phyloP scores from a whole-genome alignment of 2,888 invertebrate species.

The Oxyteleia sp. region DNA sequence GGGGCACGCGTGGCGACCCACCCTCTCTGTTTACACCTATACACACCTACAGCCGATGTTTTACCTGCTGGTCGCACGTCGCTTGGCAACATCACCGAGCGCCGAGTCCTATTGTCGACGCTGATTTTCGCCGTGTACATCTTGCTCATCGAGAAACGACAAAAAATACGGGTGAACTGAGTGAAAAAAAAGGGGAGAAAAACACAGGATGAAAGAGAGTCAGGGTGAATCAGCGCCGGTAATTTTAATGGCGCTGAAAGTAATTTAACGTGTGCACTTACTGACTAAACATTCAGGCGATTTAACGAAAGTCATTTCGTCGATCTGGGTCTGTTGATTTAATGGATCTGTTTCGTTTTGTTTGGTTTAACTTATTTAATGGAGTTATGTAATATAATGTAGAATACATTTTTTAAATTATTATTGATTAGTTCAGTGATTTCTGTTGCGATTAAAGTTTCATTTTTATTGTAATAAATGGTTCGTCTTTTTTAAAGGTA shows the following conservation, averaged over 20 bases:
- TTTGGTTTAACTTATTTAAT: too few species aligned
- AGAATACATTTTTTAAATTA: too few species aligned
- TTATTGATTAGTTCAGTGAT: too few species aligned
- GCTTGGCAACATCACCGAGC: slow-evolving; percentile 64
- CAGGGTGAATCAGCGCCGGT: slow-evolving; percentile 53
- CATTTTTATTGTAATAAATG: too few species aligned
- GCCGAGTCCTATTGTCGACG: slow-evolving; percentile 50
- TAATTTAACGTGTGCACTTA: slow-evolving; percentile 59
- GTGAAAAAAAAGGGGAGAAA: slow-evolving; percentile 30
- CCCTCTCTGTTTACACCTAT: slow-evolving; percentile 64
- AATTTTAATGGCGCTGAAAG: slow-evolving; percentile 57
- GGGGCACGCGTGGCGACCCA: slow-evolving; percentile 46
- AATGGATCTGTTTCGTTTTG: too few species aligned
- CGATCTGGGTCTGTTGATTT: slow-evolving; percentile 5
- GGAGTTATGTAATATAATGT: too few species aligned
- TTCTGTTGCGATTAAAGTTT: too few species aligned
- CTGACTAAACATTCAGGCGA: slow-evolving; percentile 48
- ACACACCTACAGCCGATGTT: slow-evolving; percentile 49
- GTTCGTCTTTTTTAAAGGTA: too few species aligned
- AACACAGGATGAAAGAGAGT: slow-evolving; percentile 6
- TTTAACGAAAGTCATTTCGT: slow-evolving; percentile 48
- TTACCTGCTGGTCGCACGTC: slow-evolving; percentile 62
- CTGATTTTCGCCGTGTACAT: slow-evolving; percentile 70
- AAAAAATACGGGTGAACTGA: slow-evolving; percentile 50
- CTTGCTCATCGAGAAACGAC: slow-evolving; percentile 65